Evolutionary conservation across 64 coral and sea anemone species (phyloP), one percentile per base, ranked within the genome.

Genomic region (Astreopora myriophthalma): DNA sequence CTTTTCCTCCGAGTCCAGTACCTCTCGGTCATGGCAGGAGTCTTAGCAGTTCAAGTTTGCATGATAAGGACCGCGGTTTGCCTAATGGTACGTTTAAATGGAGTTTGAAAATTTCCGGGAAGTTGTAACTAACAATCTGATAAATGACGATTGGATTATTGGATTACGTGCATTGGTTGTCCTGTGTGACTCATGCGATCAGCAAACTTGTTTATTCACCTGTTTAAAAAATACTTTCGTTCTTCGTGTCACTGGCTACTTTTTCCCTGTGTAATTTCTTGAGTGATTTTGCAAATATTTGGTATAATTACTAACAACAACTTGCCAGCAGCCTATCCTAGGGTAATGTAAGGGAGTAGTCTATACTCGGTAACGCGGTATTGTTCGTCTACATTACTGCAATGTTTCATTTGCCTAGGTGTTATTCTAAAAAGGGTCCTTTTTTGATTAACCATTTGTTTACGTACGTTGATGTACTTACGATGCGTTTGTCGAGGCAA

Each of bases 11-110:
- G 12, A 92, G 90, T 63, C 90, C 90, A 31, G 80, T 92, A n/a
- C 90, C 90, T 76, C 90, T 92, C 49, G 90, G 48, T 4, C 90
- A 92, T 33, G 81, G 81, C 34, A 85, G 84, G 39, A 92, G 90
- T 77, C 79, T 70, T 24, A 92, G 90, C 70, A 92, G 82, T 51
- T 85, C 90, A 11, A 85, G 73, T 24, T 84, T 92, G 19, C 90
- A 82, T 28, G 35, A 73, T 8, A 71, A 69, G 25, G 70, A 85
- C 34, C 38, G 77, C 34, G 89, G 78, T 23, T 57, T 83, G 8
- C 57, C 79, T 6, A 83, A 89, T 29, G 87, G 87, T 89, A 26
- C 13, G 87, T 64, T 32, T 4, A 3, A 10, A 64, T 63, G 6
- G 12, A 22, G 10, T 36, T 8, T 31, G 3, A 29, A 80, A 10